Conservation (phyloP, 2,113 vertebrate species). For the Casuarius casuarius region DNA sequence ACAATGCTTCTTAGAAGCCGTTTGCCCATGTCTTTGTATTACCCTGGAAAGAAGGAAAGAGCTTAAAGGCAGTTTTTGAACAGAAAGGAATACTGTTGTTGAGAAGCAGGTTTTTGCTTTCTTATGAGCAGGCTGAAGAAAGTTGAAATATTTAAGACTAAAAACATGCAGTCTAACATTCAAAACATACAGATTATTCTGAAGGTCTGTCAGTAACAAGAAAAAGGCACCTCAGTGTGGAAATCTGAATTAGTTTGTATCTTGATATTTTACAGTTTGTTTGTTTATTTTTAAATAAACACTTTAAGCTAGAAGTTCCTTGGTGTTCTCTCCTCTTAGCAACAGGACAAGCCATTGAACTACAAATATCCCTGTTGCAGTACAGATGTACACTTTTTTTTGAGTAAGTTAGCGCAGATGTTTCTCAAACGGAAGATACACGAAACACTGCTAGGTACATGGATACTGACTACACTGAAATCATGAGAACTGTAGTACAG, state of each 20-base stretch:
- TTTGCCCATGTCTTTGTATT: not conserved
- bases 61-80: not conserved
- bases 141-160: not conserved
- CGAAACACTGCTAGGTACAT: not conserved
- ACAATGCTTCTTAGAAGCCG: slow-evolving; percentile 12
- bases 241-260: not conserved
- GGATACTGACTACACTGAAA: not conserved
- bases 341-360: not conserved
- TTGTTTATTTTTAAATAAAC: not conserved
- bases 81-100: not conserved
- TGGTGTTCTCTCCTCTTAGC: not conserved
- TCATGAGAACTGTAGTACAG: not conserved
- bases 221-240: not conserved
- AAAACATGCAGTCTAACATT: not conserved
- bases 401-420: not conserved
- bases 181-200: not conserved
- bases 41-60: not conserved
- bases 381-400: not conserved
- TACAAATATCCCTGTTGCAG: not conserved
- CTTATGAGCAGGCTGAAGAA: not conserved
- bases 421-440: not conserved
- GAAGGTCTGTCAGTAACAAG: not conserved
- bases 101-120: not conserved
- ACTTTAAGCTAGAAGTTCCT: not conserved
- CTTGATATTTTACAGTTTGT: accelerated